phyloP scores from a whole-genome alignment of 2,797 vertebrate genomes.

The Lagocephalus sceleratus region DNA sequence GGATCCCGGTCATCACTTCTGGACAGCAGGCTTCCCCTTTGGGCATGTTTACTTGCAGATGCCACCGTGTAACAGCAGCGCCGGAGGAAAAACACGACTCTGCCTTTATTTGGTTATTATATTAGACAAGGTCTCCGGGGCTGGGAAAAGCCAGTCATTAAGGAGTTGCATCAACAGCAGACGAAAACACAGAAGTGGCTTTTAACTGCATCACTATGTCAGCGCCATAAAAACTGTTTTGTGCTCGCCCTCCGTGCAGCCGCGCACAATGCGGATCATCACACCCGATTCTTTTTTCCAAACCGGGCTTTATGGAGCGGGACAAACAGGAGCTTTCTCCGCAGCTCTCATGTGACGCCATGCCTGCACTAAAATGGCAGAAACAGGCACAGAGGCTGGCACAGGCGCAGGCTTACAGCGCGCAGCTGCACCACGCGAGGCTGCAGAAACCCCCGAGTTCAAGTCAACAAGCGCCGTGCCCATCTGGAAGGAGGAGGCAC shows the following conservation, averaged over 20 bases:
- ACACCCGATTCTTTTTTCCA: conserved; percentile 14
- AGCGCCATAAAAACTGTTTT: conserved; percentile 33
- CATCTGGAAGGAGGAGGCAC: conserved; percentile 30
- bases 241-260: conserved; percentile 27
- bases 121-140: conserved; percentile 25
- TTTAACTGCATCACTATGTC: conserved; percentile 25
- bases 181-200: conserved; percentile 16
- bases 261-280: conserved; percentile 46
- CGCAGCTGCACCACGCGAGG: conserved; percentile 51
- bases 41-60: conserved; percentile 23
- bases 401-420: conserved; percentile 42
- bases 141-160: conserved; percentile 36
- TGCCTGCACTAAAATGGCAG: conserved; percentile 42
- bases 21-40: conserved; percentile 36
- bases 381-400: conserved; percentile 37
- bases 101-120: conserved; percentile 19
- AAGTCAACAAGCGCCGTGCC: conserved; percentile 23
- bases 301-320: conserved; percentile 19
- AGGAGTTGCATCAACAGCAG: conserved; percentile 30
- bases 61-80: conserved; percentile 24
- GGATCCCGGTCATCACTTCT: conserved; percentile 53
- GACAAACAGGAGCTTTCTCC: conserved; percentile 45
- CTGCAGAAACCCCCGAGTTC: conserved; percentile 29
- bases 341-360: conserved; percentile 28
- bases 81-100: conserved; percentile 7